phyloP scores from a whole-genome alignment of 2,888 invertebrate species.

The Teleiodes luculella region DNA sequence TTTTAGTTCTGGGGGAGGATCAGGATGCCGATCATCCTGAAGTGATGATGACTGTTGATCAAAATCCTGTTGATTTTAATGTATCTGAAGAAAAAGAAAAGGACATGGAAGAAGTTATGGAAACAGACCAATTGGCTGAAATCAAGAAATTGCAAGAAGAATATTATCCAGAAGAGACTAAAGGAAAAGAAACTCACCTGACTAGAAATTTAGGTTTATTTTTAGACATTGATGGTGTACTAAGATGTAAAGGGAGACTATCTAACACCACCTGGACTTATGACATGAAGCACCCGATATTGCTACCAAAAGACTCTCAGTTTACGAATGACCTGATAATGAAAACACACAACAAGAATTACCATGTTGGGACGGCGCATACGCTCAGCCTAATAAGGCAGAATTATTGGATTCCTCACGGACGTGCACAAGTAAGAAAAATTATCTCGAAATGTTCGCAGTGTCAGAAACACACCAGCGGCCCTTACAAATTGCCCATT shows the following conservation, averaged over 20 bases:
- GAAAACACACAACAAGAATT: constrained; percentile 18
- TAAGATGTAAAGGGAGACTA: constrained; percentile 22
- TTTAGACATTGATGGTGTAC: constrained; percentile 17
- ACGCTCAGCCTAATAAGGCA: constrained; percentile 20
- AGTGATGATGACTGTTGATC: neutral
- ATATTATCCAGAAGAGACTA: constrained; percentile 16
- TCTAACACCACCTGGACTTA: constrained; percentile 10
- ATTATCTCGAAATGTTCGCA: constrained; percentile 17
- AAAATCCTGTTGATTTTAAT: neutral
- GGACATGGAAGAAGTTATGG: neutral
- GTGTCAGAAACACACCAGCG: constrained; percentile 28
- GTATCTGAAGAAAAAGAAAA: neutral
- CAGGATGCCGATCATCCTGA: neutral
- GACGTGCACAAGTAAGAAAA: constrained; percentile 20
- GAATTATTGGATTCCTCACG: constrained; percentile 25
- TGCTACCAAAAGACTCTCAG: constrained; percentile 17
- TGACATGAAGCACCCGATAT: constrained; percentile 17
- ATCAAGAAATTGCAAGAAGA: constrained; percentile 11
- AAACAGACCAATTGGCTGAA: neutral
- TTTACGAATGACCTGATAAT: constrained; percentile 19
- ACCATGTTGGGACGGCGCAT: constrained; percentile 23
- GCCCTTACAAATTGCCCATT: constrained; percentile 26
- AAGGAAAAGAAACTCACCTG: constrained; percentile 17
- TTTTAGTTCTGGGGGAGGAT: neutral
- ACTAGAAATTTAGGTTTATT: constrained; percentile 18